Evolutionary conservation across 30 jellyfish, hydroid and myxozoan species (phyloP), one percentile per base, ranked within the genome.

Genomic region (Mastigias papua): DNA sequence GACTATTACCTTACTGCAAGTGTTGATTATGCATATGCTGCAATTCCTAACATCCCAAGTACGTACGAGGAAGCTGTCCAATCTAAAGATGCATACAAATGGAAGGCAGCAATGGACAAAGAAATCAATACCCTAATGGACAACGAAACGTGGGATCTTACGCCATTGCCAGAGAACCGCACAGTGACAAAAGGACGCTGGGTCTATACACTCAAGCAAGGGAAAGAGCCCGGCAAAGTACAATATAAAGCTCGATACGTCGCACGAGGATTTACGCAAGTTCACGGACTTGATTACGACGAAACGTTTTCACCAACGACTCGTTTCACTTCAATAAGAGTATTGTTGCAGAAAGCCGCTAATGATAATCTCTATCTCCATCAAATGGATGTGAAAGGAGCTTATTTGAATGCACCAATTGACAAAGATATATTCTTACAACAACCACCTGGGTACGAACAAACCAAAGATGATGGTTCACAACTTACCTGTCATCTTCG

Each of bases 361-460:
- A 79, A 79, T 68, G 90, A 57, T 21, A 57, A 58, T 2, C 34
- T 79, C 28, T 31, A 79, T 22, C 2, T 79, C 5, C 90, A 79
- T 58, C 90, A 79, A 29, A 79, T 79, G 90, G 90, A 79, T 48
- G 81, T 51, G 10, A 79, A 79, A 42, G 74, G 75, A 48, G 87
- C 87, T 3, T 0, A 54, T 54, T 25, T 54, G 23, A 54, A 76
- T 76, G 86, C 90, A 61, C 90, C 84, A 79, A 79, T 79, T 3
- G 90, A 58, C 32, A 54, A 32, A 0, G 90, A 42, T 42, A 54
- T 79, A 8, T 79, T 54, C 34, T 3, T 79, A 21, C 57, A 79
- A 61, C 90, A 61, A 32, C 80, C 86, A 2, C 57, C 17, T 11
- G 81, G 90, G 17, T 79, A 58, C 64, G 90, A 79, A 61, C 64